Conservation (phyloP, 2,888 invertebrate species). For the Clostera curtula region DNA sequence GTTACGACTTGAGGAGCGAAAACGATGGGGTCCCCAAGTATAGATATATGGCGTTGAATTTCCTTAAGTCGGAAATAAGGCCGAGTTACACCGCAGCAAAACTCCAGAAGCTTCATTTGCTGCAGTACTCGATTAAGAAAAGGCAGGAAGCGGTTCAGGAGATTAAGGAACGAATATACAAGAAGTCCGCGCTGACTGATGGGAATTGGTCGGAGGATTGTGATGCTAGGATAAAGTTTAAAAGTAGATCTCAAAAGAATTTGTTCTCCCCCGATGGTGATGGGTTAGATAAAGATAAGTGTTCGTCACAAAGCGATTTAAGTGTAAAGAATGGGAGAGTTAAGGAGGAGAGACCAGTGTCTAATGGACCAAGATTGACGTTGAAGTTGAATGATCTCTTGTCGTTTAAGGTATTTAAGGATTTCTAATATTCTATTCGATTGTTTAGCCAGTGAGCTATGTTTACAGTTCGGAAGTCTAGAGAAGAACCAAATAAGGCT, state of each 20-base stretch:
- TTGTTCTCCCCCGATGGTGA: slow-evolving; percentile 47
- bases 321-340: slow-evolving; percentile 47
- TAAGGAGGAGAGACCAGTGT: slow-evolving; percentile 44
- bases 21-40: slow-evolving; percentile 53
- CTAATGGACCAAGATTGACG: slow-evolving; percentile 55
- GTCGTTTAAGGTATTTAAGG: slow-evolving; percentile 56
- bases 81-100: slow-evolving; percentile 83
- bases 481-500: too few relatives aligned
- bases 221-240: slow-evolving; percentile 36
- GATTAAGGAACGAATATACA: slow-evolving; percentile 62
- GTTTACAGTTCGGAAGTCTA: too few relatives aligned
- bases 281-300: slow-evolving; percentile 32
- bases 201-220: slow-evolving; percentile 33
- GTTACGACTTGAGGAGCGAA: slow-evolving; percentile 58
- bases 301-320: slow-evolving; percentile 39
- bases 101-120: slow-evolving; percentile 79
- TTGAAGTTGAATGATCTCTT: slow-evolving; percentile 65
- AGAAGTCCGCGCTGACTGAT: slow-evolving; percentile 51
- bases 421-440: too few relatives aligned
- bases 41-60: slow-evolving; percentile 63
- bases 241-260: slow-evolving; percentile 49
- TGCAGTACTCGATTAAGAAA: slow-evolving; percentile 83
- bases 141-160: slow-evolving; percentile 77
- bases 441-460: too few relatives aligned
- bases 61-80: slow-evolving; percentile 77